Evolutionary conservation across 2,888 invertebrate genomes (phyloP), one percentile per base, ranked within the genome.

Genomic region (Anoncus sp.): DNA sequence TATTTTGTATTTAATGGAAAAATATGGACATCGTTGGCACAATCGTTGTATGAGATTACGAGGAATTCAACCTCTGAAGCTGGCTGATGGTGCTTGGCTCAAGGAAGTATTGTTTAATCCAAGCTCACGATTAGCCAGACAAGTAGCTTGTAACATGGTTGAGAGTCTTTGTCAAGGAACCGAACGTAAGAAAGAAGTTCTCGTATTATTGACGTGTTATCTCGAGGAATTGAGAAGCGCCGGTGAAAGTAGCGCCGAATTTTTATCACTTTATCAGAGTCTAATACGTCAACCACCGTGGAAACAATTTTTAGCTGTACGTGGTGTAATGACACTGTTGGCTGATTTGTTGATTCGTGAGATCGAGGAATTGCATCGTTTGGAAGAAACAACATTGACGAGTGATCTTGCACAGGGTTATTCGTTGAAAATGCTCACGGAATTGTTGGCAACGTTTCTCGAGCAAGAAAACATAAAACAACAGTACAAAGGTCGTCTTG

Each of bases 331-430:
- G 65, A 94, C 95, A 7, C 95, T 96, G 82, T 94, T 99, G 60
- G 98, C 98, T 0, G 95, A 96, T 84, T 92, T 98, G 24, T 94
- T 99, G 88, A 97, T 97, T 0, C 94, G 95, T 82, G 98, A 99
- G 92, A 98, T 98, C 47, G 95, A 96, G 79, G 96, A 97, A 84
- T 92, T 99, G 18, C 97, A 97, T 90, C 94, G 95, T 12, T 92
- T 98, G 35, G 99, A 99, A 90, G 97, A 97, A 87, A 97, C 97
- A 0, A 98, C 98, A 0, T 93, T 99, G 2, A 98, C 97, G 0
- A 98, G 98, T 0, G 98, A 99, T 91, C 93, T 99, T 1, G 97
- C 98, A 1, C 98, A 98, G 92, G 98, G 98, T 3, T 98, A 96
- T 92, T 97, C 98, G 0, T 92, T 98, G 74, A 97, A 98, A 86